Percentiles rank a stretch among this genome's conserved stretches.
Conservation (phyloP, 2,113 vertebrate genomes). For the Meriones unguiculatus region DNA sequence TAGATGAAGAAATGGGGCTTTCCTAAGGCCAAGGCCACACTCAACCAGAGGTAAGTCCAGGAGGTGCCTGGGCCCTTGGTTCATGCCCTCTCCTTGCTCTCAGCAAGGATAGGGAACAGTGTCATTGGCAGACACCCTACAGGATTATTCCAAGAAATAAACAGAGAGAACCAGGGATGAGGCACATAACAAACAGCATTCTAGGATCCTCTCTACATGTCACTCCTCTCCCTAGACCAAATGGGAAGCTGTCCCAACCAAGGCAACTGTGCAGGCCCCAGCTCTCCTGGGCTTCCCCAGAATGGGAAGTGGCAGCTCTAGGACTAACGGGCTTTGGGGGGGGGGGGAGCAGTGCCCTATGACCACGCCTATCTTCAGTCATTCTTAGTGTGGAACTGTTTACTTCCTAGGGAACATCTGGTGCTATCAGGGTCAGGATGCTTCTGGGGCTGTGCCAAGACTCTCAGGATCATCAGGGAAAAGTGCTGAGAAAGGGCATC, state of each 20-base stretch:
- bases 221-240: not conserved
- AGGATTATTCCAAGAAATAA: not conserved
- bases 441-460: not conserved
- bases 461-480: not conserved
- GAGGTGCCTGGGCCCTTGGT: not conserved
- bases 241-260: not conserved
- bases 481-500: not conserved
- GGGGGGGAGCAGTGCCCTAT: fast-evolving
- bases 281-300: not conserved
- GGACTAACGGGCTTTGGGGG: no score
- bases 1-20: not conserved
- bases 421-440: not conserved
- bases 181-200: not conserved
- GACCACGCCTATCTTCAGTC: not conserved
- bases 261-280: fast-evolving
- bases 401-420: not conserved
- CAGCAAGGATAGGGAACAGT: no score
- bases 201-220: not conserved
- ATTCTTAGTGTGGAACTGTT: not conserved
- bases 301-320: not conserved
- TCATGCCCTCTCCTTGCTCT: fast-evolving
- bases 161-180: not conserved
- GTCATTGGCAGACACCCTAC: not conserved
- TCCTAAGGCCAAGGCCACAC: not conserved
- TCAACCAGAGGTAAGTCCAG: not conserved